Percentiles rank a stretch among this genome's conserved stretches.
Evolutionary conservation across 2,113 vertebrate genomes (phyloP).

Genomic region (Sturnus vulgaris): DNA sequence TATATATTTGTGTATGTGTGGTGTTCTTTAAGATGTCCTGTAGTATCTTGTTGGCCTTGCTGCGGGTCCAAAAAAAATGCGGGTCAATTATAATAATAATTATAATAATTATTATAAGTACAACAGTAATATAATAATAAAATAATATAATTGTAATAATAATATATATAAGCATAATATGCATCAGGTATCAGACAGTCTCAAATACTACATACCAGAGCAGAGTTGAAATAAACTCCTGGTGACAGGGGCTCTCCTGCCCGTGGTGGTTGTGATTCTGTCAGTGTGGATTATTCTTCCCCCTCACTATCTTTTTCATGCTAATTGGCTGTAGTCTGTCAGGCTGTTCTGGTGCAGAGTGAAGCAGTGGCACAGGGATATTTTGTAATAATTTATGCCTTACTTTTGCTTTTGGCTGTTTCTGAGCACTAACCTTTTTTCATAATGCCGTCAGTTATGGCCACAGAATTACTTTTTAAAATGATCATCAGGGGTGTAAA

Average conservation of each 20-base stretch:
- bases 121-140: too few relatives aligned
- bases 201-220: accelerated
- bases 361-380: not conserved
- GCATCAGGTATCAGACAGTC: not conserved
- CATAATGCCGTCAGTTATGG: not conserved
- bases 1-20: not conserved
- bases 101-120: too few relatives aligned
- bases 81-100: not conserved
- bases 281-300: not conserved
- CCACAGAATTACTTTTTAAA: not conserved
- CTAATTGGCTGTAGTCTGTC: not conserved
- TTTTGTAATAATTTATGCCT: not conserved
- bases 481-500: not conserved
- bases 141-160: too few relatives aligned
- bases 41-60: not conserved
- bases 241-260: not conserved
- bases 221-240: not conserved
- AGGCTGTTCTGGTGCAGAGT: not conserved
- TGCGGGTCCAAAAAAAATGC: not conserved
- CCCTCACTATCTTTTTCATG: not conserved
- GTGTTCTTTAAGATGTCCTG: not conserved
- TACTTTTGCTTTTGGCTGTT: not conserved
- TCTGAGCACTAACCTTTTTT: not conserved
- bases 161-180: too few relatives aligned
- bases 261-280: not conserved